These are phyloP conservation scores for Elmis aenea DNA, from an alignment of 2,888 invertebrate genomes.

Conservation along the genomic window DNA sequence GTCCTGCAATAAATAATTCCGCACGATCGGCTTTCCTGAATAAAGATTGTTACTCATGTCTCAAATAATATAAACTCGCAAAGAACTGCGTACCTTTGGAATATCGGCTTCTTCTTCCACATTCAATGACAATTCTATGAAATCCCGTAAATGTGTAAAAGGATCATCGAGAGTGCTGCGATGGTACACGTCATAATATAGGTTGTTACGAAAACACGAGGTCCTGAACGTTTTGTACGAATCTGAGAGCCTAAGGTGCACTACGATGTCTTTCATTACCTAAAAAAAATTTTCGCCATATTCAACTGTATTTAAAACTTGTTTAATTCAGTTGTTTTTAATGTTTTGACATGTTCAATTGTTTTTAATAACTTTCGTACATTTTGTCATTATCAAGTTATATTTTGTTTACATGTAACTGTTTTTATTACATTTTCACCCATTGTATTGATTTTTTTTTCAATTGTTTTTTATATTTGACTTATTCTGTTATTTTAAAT, in stretches of 20 bases:
- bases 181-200: slow-evolving; percentile 91
- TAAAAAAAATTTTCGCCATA: slow-evolving; percentile 36
- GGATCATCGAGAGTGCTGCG: slow-evolving; percentile 76
- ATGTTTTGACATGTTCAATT: no score
- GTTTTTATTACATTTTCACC: no score
- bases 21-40: slow-evolving; percentile 53
- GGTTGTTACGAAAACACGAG: slow-evolving; percentile 86
- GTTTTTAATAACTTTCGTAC: no score
- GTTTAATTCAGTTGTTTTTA: no score
- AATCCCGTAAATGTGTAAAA: slow-evolving; percentile 71
- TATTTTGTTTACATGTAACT: no score
- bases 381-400: no score
- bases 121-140: slow-evolving; percentile 63
- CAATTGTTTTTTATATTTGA: no score
- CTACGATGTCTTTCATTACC: slow-evolving; percentile 78
- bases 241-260: slow-evolving; percentile 58
- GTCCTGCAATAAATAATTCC: slow-evolving; percentile 96
- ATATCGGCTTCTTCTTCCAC: slow-evolving; percentile 50
- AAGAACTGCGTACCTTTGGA: slow-evolving; percentile 23
- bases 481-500: no score
- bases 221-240: slow-evolving; percentile 60
- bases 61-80: neutral
- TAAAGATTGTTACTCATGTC: neutral
- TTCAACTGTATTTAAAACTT: no score
- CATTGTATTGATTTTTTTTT: no score